phyloP scores from a whole-genome alignment of 2,797 vertebrate species.

The Myiothlypis coronata region DNA sequence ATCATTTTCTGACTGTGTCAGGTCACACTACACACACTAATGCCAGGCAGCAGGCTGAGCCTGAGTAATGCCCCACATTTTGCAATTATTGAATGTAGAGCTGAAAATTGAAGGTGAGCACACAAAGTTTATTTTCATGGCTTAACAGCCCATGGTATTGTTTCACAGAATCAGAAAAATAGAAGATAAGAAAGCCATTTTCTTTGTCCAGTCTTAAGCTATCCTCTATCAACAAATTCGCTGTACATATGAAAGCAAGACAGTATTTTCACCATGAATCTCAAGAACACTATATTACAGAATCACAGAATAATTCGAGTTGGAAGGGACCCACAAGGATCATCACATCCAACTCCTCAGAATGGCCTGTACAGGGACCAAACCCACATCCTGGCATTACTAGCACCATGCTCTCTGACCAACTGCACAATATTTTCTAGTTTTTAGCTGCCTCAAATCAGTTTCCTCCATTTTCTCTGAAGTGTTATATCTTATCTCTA shows the following conservation, averaged over 20 bases:
- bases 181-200: background rate
- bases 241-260: background rate
- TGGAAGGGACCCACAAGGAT: background rate
- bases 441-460: background rate
- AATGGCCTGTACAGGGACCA: background rate
- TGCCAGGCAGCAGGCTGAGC: background rate
- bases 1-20: background rate
- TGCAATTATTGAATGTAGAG: background rate
- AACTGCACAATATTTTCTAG: background rate
- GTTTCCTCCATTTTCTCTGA: background rate
- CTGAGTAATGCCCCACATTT: background rate
- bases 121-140: background rate
- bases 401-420: background rate
- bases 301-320: background rate
- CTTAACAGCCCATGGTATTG: background rate
- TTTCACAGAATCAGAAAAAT: background rate
- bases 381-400: background rate
- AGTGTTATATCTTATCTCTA: background rate
- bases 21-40: background rate
- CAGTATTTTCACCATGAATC: fast-evolving
- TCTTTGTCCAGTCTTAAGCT: background rate
- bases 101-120: background rate
- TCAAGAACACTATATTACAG: background rate
- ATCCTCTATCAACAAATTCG: background rate
- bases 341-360: fast-evolving